phyloP scores from a whole-genome alignment of 64 coral and sea anemone species.

The Trachythela sp. region DNA sequence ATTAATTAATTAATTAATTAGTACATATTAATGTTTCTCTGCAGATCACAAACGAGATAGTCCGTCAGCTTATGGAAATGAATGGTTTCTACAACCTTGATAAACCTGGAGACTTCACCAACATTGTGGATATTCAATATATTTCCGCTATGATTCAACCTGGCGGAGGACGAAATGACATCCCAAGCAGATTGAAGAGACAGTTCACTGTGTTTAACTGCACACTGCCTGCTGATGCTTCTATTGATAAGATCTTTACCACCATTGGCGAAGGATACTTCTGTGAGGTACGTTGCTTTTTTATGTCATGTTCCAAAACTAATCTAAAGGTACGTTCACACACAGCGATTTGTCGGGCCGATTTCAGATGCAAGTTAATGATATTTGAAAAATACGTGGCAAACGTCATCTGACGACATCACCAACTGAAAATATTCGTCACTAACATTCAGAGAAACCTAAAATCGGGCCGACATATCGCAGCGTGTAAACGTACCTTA shows the following conservation, averaged over 20 bases:
- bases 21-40: slow-evolving; percentile 18
- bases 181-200: slow-evolving; percentile 86
- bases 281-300: slow-evolving; percentile 9
- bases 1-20: no score
- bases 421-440: no score
- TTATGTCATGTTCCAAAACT: neutral
- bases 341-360: no score
- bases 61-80: slow-evolving; percentile 98
- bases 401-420: no score
- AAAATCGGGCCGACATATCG: no score
- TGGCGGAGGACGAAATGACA: slow-evolving; percentile 89
- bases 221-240: slow-evolving; percentile 80
- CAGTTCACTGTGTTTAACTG: slow-evolving; percentile 97
- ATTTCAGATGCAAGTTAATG: no score
- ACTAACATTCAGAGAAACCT: no score
- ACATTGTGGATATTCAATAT: slow-evolving; percentile 90
- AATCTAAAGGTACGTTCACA: no score
- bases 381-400: no score
- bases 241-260: slow-evolving; percentile 93
- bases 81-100: slow-evolving; percentile 90
- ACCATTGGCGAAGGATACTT: slow-evolving; percentile 85
- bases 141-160: slow-evolving; percentile 97
- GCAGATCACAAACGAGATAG: slow-evolving; percentile 97
- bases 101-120: slow-evolving; percentile 96
- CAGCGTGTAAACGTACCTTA: no score